phyloP scores from a whole-genome alignment of 2,888 invertebrate species.

The Drosophila multiciliata region DNA sequence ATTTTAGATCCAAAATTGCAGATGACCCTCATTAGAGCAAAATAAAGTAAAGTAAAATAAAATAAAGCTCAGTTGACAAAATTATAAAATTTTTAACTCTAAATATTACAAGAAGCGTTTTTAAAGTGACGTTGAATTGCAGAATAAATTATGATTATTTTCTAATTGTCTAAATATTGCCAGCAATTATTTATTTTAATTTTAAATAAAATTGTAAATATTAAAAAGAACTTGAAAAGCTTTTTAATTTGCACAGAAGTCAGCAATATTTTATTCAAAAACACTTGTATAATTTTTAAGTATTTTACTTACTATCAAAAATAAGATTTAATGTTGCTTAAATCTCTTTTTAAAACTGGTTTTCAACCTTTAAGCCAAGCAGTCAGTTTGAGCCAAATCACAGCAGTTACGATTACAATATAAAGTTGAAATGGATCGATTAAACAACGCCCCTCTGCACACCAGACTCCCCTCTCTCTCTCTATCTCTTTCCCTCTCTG shows the following conservation, averaged over 20 bases:
- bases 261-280: not conserved
- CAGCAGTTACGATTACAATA: slow-evolving; percentile 24
- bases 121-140: not conserved
- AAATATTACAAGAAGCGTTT: not conserved
- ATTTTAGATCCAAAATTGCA: slow-evolving; percentile 27
- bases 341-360: not conserved
- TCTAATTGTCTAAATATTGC: not conserved
- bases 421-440: slow-evolving; percentile 48
- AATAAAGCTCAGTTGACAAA: slow-evolving; percentile 22
- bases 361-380: not conserved
- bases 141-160: not conserved
- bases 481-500: not conserved
- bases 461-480: not conserved
- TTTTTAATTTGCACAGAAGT: not conserved
- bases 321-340: not conserved
- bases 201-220: not conserved
- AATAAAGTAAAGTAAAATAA: too few relatives aligned
- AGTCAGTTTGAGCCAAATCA: slow-evolving; percentile 2
- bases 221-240: not conserved
- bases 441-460: not conserved
- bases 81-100: slow-evolving; percentile 2
- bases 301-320: not conserved
- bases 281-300: not conserved
- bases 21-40: slow-evolving; percentile 31
- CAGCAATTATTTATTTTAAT: not conserved